A percentile compares a stretch with the other conserved stretches of the same genome.
phyloP scores from a whole-genome alignment of 2,113 vertebrate species.

The Ranitomeya imitator region DNA sequence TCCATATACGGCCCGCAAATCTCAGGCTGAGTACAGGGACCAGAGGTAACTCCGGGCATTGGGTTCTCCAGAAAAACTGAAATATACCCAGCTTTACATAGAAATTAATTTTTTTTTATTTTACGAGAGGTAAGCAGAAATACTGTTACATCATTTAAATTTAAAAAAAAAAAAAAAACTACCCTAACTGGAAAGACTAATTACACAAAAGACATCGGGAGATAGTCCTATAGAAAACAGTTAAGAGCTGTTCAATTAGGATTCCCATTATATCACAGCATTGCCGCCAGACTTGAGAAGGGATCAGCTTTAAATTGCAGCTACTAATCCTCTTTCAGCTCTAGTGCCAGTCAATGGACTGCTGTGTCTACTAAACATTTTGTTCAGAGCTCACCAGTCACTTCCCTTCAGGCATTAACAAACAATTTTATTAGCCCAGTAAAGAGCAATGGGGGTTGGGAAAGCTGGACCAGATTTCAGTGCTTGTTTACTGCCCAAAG shows the following conservation, averaged over 20 bases:
- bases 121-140: background rate
- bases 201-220: background rate
- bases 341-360: slow-evolving; percentile 41
- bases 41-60: too few relatives aligned
- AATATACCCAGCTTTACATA: too few relatives aligned
- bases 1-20: too few relatives aligned
- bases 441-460: slow-evolving; percentile 39
- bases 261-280: slow-evolving; percentile 42
- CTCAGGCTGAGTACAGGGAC: too few relatives aligned
- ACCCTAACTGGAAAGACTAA: background rate
- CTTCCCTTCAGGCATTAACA: slow-evolving; percentile 51
- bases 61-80: too few relatives aligned
- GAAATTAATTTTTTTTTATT: too few relatives aligned
- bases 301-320: slow-evolving; percentile 52
- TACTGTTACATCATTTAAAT: background rate
- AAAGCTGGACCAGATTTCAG: background rate
- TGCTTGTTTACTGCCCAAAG: slow-evolving; percentile 41
- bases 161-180: too few relatives aligned
- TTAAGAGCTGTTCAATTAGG: slow-evolving; percentile 27
- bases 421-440: slow-evolving; percentile 53
- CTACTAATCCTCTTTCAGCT: slow-evolving; percentile 54
- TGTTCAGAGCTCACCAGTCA: slow-evolving; percentile 22
- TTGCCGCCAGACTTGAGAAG: slow-evolving; percentile 27
- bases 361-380: slow-evolving; percentile 36
- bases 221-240: background rate